These are phyloP conservation scores for Helicoverpa assulta DNA, from an alignment of 2,888 invertebrate genomes.

Conservation along the genomic window DNA sequence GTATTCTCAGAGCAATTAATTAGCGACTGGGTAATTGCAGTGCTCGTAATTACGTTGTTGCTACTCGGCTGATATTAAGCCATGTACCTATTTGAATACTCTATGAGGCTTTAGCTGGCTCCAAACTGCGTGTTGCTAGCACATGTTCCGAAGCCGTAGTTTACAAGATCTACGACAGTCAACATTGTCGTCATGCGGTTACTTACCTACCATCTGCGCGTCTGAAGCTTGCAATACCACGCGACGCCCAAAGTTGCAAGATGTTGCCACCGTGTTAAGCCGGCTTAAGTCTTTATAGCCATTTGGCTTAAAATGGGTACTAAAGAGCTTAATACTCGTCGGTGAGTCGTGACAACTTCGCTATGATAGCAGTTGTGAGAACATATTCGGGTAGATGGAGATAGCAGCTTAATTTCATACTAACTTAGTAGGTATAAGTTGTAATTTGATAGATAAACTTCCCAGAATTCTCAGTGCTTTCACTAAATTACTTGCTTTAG, in stretches of 20 bases:
- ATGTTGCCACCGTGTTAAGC: neutral
- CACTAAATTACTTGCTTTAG: too few species aligned
- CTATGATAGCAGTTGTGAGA: conserved; percentile 16
- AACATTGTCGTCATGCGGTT: neutral
- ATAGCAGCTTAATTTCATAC: neutral
- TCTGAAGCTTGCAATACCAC: neutral
- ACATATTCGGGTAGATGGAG: conserved; percentile 23
- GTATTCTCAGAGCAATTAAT: neutral
- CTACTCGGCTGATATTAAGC: conserved; percentile 2
- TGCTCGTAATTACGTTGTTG: conserved; percentile 12
- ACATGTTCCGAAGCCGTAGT: neutral
- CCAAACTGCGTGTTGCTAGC: neutral
- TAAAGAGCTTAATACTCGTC: conserved; percentile 18
- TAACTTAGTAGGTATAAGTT: too few species aligned
- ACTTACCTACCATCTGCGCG: neutral
- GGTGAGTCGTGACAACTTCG: conserved; percentile 24
- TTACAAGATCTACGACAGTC: neutral
- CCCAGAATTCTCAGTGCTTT: too few species aligned
- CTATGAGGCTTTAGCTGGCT: neutral
- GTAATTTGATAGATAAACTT: too few species aligned
- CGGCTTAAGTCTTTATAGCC: conserved; percentile 10
- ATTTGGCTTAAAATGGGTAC: conserved; percentile 21
- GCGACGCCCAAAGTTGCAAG: neutral
- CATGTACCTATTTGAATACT: conserved; percentile 6
- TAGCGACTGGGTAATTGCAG: conserved; percentile 9